Conservation (phyloP, 2,797 vertebrate genomes). For the Coregonus sp. region DNA sequence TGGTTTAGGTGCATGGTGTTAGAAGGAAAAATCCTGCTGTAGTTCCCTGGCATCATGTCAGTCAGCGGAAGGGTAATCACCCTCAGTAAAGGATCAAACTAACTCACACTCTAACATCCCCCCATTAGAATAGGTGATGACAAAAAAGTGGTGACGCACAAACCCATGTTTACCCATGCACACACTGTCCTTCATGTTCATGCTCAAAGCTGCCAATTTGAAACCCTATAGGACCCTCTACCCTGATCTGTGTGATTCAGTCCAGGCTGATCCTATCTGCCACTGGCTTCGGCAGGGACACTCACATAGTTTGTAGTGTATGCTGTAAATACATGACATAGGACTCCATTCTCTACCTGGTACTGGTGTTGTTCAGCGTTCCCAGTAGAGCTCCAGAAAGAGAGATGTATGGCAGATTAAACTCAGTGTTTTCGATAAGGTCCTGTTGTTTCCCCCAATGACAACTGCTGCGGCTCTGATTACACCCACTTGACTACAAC, state of each 20-base stretch:
- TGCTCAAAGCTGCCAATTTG: not conserved
- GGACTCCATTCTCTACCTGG: conserved; percentile 15
- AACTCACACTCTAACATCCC: conserved; percentile 6
- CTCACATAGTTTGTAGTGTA: not conserved
- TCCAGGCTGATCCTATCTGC: not conserved
- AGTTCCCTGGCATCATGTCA: conserved; percentile 14
- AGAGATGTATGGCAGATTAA: not conserved
- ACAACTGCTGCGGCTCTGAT: conserved; percentile 21
- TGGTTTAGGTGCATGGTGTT: conserved; percentile 20
- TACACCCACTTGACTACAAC: conserved; percentile 15
- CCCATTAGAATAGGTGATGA: conserved; percentile 9
- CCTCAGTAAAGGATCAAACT: not conserved
- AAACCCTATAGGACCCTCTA: not conserved
- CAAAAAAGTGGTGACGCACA: conserved; percentile 11
- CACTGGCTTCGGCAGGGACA: not conserved
- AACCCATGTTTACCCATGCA: not conserved
- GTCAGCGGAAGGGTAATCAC: conserved; percentile 9
- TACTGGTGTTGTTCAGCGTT: conserved; percentile 8
- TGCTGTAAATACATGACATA: not conserved
- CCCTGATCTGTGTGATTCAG: not conserved
- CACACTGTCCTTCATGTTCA: not conserved
- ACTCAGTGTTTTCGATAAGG: not conserved
- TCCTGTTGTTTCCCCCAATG: not conserved
- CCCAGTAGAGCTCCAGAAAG: not conserved
- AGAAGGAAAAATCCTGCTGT: conserved; percentile 25